These are phyloP conservation scores for Crocuta crocuta DNA, from an alignment of 2,113 vertebrate genomes.

Conservation along the genomic window DNA sequence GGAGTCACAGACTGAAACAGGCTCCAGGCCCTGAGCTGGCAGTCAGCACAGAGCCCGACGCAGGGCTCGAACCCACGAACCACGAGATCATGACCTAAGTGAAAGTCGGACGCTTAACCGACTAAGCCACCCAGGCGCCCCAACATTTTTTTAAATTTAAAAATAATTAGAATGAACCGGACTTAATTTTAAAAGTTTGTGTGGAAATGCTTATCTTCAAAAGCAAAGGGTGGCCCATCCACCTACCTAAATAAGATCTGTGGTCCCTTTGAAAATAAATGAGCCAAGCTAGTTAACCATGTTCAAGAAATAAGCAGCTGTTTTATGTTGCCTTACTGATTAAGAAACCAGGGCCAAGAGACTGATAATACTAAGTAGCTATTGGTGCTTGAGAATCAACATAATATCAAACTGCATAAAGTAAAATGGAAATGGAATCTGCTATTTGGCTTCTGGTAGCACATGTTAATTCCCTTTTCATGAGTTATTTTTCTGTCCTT, in stretches of 20 bases:
- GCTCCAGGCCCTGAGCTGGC: no score
- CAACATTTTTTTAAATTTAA: no score
- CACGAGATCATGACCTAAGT: no score
- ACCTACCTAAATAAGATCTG: not conserved
- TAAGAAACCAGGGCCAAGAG: conserved; percentile 17
- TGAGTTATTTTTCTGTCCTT: not conserved
- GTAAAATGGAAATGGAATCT: not conserved
- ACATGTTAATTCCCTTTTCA: conserved; percentile 62
- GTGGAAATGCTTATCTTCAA: not conserved
- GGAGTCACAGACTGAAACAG: no score
- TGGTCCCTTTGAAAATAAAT: conserved; percentile 51
- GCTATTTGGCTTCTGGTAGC: not conserved
- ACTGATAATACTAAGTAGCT: not conserved
- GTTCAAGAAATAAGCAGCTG: conserved; percentile 1
- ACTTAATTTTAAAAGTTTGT: conserved; percentile 12
- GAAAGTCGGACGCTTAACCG: no score
- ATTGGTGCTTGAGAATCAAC: not conserved
- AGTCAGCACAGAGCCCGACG: no score
- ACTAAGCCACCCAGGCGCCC: no score
- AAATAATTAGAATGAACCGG: not conserved
- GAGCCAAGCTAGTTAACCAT: not conserved
- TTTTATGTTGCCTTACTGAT: not conserved
- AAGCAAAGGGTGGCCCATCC: not conserved
- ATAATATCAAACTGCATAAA: not conserved
- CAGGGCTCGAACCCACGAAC: no score